Evolutionary conservation across 2,113 vertebrate species (phyloP), one percentile per base, ranked within the genome.

Genomic region (Oxyruncus cristatus): DNA sequence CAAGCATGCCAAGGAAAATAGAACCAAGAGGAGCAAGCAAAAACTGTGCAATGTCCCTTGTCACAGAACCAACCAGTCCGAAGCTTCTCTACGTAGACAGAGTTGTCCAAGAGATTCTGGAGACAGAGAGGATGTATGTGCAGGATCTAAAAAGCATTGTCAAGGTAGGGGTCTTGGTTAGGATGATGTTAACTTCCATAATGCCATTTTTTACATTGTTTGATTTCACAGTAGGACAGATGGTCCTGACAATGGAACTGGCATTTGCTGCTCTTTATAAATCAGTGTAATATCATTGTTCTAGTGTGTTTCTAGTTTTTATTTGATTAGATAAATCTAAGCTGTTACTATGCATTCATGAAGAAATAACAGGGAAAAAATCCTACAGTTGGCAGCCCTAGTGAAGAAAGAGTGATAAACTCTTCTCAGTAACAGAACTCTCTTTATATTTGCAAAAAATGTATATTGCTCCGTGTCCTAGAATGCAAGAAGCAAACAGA

Each of bases 21-120:
- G 98, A 98, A 23, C 66, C 97, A 32, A 98, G 96, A 23, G 97
- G 97, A 97, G 87, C 88, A 10, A 78, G 97, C 95, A 84, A 98
- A 98, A 96, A 95, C 94, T 67, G 95, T 97, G 84, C 95, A 0
- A 85, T 92, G 74, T 96, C 97, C 32, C 44, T 97, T 2, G 52
- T 93, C 14, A 83, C 96, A 18, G 98, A 98, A 53, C 80, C 96
- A 17, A 96, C 97, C 5, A 98, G 98, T 91, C 99, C 99, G 21
- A 99, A 98, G 95, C 98, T 99, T 41, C 98, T 98, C 44, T 99
- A 99, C 1, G 99, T 99, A 93, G 99, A 99, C 94, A 96, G 99
- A 96, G 99, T 99, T 1, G 99, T 99, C 75, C 99, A 99, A 97
- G 99, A 99, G 98, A 99, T 99, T 70, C 97, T 99, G 93, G 99